These are phyloP conservation scores for Strix uralensis DNA, from an alignment of 2,113 vertebrate species.

Conservation along the genomic window DNA sequence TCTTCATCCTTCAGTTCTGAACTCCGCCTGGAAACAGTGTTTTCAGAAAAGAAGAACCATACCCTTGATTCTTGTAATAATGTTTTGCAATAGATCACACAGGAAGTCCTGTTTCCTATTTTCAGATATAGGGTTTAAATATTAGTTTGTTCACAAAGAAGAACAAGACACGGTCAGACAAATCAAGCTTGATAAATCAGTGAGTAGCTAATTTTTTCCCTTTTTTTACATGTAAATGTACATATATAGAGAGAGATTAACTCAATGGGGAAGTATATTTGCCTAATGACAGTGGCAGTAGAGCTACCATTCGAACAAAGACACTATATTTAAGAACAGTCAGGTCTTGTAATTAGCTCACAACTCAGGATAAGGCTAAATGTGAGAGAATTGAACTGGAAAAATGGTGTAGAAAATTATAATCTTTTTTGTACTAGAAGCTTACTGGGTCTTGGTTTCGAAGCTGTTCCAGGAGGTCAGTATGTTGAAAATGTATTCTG, in stretches of 20 bases:
- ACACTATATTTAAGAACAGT: neutral
- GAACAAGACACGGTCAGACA: neutral
- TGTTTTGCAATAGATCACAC: slow-evolving; percentile 30
- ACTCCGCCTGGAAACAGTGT: neutral
- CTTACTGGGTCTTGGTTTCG: neutral
- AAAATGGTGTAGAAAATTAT: neutral
- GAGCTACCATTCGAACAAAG: neutral
- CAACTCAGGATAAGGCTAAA: neutral
- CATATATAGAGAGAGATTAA: neutral
- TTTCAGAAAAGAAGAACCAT: slow-evolving; percentile 12
- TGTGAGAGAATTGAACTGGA: neutral
- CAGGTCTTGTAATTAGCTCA: neutral
- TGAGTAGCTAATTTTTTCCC: slow-evolving; percentile 11
- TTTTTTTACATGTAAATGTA: neutral
- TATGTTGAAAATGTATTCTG: neutral
- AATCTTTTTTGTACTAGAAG: neutral
- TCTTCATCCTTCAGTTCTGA: neutral
- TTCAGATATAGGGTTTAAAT: neutral
- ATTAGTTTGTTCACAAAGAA: neutral
- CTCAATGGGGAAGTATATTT: neutral
- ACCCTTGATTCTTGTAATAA: neutral
- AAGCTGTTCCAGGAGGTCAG: neutral
- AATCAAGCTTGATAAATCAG: slow-evolving; percentile 18
- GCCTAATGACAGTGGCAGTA: neutral
- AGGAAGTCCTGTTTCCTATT: slow-evolving; percentile 61